A percentile compares a stretch with the other conserved stretches of the same genome.
Evolutionary conservation across 2,113 vertebrate genomes (phyloP).

Genomic region (Spheniscus mendiculus): DNA sequence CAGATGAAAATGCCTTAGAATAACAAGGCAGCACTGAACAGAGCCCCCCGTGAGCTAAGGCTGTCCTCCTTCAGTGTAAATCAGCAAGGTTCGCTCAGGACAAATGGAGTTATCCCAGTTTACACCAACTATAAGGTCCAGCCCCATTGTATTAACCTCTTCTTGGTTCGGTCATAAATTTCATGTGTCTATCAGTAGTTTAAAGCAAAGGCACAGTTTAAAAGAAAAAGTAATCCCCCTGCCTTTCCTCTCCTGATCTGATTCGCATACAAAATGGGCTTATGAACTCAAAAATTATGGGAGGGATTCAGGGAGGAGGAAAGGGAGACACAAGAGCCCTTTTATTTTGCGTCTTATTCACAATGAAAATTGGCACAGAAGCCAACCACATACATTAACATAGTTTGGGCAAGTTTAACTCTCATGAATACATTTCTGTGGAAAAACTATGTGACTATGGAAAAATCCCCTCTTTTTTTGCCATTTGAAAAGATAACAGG

Average conservation of each 20-base stretch:
- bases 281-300: slow-evolving; percentile 71
- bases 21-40: slow-evolving; percentile 12
- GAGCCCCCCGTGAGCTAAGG: background rate
- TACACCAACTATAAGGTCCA: background rate
- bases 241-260: slow-evolving; percentile 67
- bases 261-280: slow-evolving; percentile 75
- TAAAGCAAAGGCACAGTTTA: slow-evolving; percentile 57
- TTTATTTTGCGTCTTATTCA: slow-evolving; percentile 79
- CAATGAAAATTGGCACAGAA: slow-evolving; percentile 79
- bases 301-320: slow-evolving; percentile 60
- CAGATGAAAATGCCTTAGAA: slow-evolving; percentile 15
- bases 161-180: slow-evolving; percentile 1
- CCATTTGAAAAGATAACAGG: slow-evolving; percentile 75
- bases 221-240: slow-evolving; percentile 57
- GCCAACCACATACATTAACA: slow-evolving; percentile 79
- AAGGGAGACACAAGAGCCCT: slow-evolving; percentile 73
- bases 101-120: background rate
- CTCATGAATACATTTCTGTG: slow-evolving; percentile 81
- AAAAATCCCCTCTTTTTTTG: slow-evolving; percentile 78
- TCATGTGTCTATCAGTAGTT: slow-evolving; percentile 36
- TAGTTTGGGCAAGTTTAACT: slow-evolving; percentile 78
- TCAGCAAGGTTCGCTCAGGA: background rate
- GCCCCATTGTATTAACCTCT: background rate
- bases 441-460: slow-evolving; percentile 80
- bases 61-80: background rate